Evolutionary conservation across 1,140 invertebrate genomes (phyloP).

Genomic region (Aphaenogaster rudis): DNA sequence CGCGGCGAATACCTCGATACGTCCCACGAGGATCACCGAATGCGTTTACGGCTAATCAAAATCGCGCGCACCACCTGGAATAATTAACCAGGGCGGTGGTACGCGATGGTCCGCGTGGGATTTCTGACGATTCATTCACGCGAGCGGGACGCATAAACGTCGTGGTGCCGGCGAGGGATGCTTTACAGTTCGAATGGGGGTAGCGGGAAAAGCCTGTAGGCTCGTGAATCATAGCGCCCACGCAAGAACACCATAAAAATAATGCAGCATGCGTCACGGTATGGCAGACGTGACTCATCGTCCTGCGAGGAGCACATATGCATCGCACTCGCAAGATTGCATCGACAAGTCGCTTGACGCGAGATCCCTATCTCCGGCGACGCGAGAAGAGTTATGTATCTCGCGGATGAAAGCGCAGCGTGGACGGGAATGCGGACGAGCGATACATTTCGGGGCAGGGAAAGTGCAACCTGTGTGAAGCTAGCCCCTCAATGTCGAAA

Average conservation of each 20-base stretch:
- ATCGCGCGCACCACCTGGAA: conserved; percentile 32
- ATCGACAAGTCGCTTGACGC: conserved; percentile 65
- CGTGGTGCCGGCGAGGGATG: not conserved
- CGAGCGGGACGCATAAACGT: conserved; percentile 1
- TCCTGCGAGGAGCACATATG: conserved; percentile 27
- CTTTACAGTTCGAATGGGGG: conserved; percentile 50
- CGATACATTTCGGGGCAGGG: not conserved
- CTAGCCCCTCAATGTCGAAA: too few relatives aligned
- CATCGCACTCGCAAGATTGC: conserved; percentile 64
- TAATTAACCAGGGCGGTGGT: conserved; percentile 58
- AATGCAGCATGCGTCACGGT: conserved; percentile 77
- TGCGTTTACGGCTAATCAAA: conserved; percentile 70
- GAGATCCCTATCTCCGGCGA: conserved; percentile 10
- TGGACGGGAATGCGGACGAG: not conserved
- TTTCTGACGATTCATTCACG: conserved; percentile 63
- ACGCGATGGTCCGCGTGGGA: conserved; percentile 62
- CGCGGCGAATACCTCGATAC: not conserved
- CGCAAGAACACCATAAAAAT: conserved; percentile 81
- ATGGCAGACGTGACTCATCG: conserved; percentile 71
- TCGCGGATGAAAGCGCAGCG: conserved; percentile 17
- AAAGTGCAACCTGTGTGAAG: too few relatives aligned
- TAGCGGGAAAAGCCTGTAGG: conserved; percentile 57
- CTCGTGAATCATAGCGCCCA: conserved; percentile 78
- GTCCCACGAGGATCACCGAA: conserved; percentile 59
- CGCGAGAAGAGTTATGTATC: not conserved